Base-by-base conservation (phyloP, 1,140 invertebrate species). In the Drosophila bocqueti region DNA sequence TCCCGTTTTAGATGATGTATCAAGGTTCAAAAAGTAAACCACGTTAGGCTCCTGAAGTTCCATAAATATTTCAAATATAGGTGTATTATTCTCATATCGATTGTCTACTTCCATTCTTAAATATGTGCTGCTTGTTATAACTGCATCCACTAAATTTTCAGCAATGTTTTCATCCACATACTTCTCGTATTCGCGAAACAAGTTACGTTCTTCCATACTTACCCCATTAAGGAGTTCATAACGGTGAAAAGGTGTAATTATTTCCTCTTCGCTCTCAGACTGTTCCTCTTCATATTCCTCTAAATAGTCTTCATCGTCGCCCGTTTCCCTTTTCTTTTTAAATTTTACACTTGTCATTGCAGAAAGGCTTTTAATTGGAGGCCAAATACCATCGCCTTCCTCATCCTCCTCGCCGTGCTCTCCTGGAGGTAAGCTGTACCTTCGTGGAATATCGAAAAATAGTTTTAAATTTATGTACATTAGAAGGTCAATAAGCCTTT, bases 101-200 rank as follows among this genome's bases (percentile, higher is more conserved):
- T 93, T 93, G 6, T 92, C 90, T 43, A 93, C 93, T 80, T 94
- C 93, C 64, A 76, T 76, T 13, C 91, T 47, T 21, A 94, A 83
- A 58, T 92, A 92, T 15, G 65, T 71, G n/a, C 93, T 65, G 80
- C 92, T 93, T 2, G 81, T 81, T 26, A 84, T 79, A 74, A 93
- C 94, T 84, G 93, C 94, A 92, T 93, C 89, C 15, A 95, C 92
- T 36, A 96, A 93, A 15, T 95, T 94, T 24, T 94, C 93, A n/a
- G 94, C 93, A 38, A 96, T 94, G 71, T 95, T 94, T 36, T 94
- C 93, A 92, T 96, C 96, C 5, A 96, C 93, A 91, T 95, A 95
- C 43, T 94, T 93, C 15, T 96, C 93, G 91, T 96, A 97, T 1
- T 94, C 93, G 9, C 69, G 71, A 18, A 92, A 91, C 1, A 83